These are phyloP conservation scores for Podilymbus podiceps DNA, from an alignment of 2,113 vertebrate genomes.

Conservation along the genomic window DNA sequence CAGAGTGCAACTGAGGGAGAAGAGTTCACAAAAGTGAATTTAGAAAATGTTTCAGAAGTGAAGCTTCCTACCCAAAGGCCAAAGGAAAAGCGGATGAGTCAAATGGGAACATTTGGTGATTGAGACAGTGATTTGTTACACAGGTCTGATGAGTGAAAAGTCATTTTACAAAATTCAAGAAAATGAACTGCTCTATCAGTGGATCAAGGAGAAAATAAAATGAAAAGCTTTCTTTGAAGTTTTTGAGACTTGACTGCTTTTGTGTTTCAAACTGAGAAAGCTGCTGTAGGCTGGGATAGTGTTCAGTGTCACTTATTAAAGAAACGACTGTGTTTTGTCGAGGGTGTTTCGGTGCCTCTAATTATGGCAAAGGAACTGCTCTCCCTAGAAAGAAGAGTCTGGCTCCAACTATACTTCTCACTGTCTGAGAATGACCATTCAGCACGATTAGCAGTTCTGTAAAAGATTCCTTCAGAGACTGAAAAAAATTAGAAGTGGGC, in stretches of 20 bases:
- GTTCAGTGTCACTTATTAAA: conserved; percentile 45
- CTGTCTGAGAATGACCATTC: conserved; percentile 66
- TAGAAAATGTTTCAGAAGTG: conserved; percentile 51
- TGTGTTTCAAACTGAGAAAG: conserved; percentile 47
- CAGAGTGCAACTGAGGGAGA: neutral
- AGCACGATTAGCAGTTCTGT: neutral
- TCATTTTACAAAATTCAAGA: conserved; percentile 32
- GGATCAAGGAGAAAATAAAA: conserved; percentile 56
- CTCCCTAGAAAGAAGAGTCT: conserved; percentile 20
- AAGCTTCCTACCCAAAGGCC: conserved; percentile 41
- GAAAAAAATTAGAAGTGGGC: neutral
- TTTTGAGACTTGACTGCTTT: conserved; percentile 48
- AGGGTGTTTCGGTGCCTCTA: neutral
- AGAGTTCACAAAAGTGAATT: conserved; percentile 43
- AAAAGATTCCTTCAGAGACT: neutral
- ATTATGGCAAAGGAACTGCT: conserved; percentile 30
- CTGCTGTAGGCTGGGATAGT: conserved; percentile 10
- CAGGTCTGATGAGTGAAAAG: conserved; percentile 52
- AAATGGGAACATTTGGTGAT: conserved; percentile 2
- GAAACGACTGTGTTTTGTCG: conserved; percentile 3
- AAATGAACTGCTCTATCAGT: conserved; percentile 44
- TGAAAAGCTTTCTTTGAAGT: conserved; percentile 58
- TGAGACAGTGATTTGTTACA: conserved; percentile 48
- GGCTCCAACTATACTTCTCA: conserved; percentile 52
- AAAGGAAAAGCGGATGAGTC: conserved; percentile 22